Conservation (phyloP, 1,140 invertebrate species). For the Lepidurus apus region DNA sequence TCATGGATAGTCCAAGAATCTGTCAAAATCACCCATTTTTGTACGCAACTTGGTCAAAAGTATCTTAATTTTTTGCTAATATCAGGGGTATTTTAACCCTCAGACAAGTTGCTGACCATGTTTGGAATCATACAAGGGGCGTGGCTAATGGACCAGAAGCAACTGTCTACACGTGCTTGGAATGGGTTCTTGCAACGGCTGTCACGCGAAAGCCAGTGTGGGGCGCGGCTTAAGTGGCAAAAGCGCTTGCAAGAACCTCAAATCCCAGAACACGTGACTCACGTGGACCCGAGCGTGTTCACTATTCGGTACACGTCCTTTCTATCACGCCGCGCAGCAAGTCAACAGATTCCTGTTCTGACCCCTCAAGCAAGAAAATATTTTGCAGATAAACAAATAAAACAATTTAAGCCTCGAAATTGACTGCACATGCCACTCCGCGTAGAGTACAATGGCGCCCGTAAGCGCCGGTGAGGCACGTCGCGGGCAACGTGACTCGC, state of each 20-base stretch:
- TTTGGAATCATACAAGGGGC: neutral
- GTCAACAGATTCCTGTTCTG: neutral
- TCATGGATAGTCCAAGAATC: no score
- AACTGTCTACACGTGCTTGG: neutral
- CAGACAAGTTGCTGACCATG: neutral
- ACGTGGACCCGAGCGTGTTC: constrained; percentile 13
- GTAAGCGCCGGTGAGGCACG: neutral
- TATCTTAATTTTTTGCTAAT: no score
- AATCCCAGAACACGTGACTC: neutral
- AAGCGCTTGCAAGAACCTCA: neutral
- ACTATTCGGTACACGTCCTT: neutral
- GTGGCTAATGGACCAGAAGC: neutral
- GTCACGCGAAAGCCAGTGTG: constrained; percentile 17
- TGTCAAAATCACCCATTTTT: no score
- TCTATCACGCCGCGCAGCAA: neutral
- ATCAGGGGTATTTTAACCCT: no score
- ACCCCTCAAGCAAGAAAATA: no score
- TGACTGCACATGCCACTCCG: no score
- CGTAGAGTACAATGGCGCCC: no score
- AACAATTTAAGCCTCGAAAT: no score
- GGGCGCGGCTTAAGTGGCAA: neutral
- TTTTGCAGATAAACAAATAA: no score
- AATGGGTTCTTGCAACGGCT: neutral
- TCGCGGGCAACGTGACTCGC: neutral
- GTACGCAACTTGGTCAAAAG: no score